Percentiles rank a stretch among this genome's conserved stretches.
These are phyloP conservation scores for Rhinogobio ventralis DNA, from an alignment of 2,797 vertebrate genomes.

Conservation along the genomic window DNA sequence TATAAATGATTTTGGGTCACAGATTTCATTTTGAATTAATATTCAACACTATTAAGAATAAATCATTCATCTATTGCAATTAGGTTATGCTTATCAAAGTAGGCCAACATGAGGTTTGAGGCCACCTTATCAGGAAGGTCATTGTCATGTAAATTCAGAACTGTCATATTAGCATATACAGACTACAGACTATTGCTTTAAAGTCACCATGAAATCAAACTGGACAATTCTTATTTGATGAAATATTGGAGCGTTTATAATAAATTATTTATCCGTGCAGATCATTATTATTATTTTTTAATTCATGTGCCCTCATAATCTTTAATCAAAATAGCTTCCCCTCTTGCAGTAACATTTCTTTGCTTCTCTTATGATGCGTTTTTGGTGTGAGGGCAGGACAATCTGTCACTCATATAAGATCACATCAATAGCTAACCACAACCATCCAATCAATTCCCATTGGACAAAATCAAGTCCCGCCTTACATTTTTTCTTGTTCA, in stretches of 20 bases:
- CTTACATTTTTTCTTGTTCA: background rate
- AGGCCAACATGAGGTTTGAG: background rate
- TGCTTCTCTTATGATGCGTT: background rate
- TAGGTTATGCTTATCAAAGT: slow-evolving; percentile 17
- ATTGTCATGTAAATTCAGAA: slow-evolving; percentile 15
- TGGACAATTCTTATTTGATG: background rate
- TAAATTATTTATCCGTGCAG: background rate
- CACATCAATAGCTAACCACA: background rate
- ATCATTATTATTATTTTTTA: no score
- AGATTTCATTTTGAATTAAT: background rate
- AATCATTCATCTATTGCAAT: slow-evolving; percentile 2
- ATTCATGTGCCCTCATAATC: background rate
- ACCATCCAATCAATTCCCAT: background rate
- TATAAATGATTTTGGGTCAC: background rate
- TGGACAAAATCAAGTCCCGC: background rate
- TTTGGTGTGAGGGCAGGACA: no score
- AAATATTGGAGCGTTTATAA: background rate
- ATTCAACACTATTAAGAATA: slow-evolving; percentile 9
- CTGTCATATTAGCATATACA: background rate
- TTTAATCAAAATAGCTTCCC: background rate
- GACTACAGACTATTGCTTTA: background rate
- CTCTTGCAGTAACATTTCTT: background rate
- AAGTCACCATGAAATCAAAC: background rate
- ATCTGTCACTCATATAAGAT: background rate
- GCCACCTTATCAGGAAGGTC: background rate